Base-by-base conservation (phyloP, 2,113 vertebrate genomes). In the Poicephalus meyeri region DNA sequence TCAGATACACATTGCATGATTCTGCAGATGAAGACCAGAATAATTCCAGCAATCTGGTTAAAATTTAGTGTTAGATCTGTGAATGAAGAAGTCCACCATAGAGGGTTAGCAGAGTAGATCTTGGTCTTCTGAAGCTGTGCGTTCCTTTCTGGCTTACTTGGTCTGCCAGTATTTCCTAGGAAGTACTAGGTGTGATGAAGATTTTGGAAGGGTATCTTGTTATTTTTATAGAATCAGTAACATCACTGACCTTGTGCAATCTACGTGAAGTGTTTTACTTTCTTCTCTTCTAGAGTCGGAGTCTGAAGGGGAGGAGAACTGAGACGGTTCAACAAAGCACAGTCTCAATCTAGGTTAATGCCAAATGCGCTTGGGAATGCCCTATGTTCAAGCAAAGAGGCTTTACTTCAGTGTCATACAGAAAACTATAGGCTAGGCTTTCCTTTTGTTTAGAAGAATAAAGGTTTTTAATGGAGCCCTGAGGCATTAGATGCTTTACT, bases 271-370 rank as follows among this genome's bases (percentile, higher is more conserved):
- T 68, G 26, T 71, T 86, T 93, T 56, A 73, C 47, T 92, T 69
- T 92, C 24, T 87, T 93, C 42, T 97, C 60, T 97, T 97, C 44
- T 77, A 99, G 99, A 99, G 95, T 99, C 99, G 5, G 99, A 99
- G 93, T 99, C 99, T 0, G 99, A 99, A 97, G 98, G 98, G 29
- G 99, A 99, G 63, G 98, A 98, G 81, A 98, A 98, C 92, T 99
- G 98, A 98, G 90, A 56, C 3, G 41, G 70, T 94, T 84, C 55
- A 28, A 74, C 50, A 91, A 65, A 97, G 97, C 97, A 96, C 96
- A 96, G 92, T 35, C 71, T 95, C 91, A 84, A 35, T 79, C 89
- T 79, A 87, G 95, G 80, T 96, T 94, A 72, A 89, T 87, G 94
- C 91, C 89, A 84, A 91, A 94, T 89, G 95, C 56, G 84, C 96